A percentile compares a stretch with the other conserved stretches of the same genome.
phyloP scores from a whole-genome alignment of 2,797 vertebrate species.

The Pseudochirops corinnae region DNA sequence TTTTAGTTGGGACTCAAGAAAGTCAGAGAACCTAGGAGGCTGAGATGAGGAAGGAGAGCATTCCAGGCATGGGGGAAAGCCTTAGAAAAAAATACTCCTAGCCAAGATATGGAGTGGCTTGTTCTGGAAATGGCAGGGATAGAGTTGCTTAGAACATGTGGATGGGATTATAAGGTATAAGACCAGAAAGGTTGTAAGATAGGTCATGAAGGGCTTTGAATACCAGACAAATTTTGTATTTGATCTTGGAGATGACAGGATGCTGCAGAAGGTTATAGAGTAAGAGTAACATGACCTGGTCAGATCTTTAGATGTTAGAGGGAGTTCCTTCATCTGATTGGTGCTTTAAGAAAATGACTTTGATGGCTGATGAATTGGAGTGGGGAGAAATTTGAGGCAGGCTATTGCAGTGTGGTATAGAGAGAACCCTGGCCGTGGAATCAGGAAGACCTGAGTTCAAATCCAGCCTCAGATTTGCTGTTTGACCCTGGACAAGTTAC shows the following conservation, averaged over 20 bases:
- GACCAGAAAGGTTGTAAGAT: neutral
- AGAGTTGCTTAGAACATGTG: neutral
- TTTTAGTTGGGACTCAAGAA: neutral
- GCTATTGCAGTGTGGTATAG: neutral
- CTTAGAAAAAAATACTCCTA: neutral
- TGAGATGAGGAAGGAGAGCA: neutral
- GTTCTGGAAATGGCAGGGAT: neutral
- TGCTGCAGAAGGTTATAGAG: neutral
- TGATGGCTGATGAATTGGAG: neutral
- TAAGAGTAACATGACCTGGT: neutral
- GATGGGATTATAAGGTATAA: neutral
- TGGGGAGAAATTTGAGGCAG: neutral
- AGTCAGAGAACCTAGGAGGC: neutral
- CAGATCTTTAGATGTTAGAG: neutral
- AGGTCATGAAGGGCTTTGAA: neutral
- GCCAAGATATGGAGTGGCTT: neutral
- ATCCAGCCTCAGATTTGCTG: neutral
- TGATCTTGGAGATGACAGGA: neutral
- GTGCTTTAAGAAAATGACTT: neutral
- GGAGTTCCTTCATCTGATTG: neutral
- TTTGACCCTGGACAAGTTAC: neutral
- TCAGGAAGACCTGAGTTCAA: neutral
- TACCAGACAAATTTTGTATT: neutral
- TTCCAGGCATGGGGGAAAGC: neutral
- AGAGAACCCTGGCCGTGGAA: neutral